phyloP scores from a whole-genome alignment of 2,113 vertebrate species.

The Sander vitreus region DNA sequence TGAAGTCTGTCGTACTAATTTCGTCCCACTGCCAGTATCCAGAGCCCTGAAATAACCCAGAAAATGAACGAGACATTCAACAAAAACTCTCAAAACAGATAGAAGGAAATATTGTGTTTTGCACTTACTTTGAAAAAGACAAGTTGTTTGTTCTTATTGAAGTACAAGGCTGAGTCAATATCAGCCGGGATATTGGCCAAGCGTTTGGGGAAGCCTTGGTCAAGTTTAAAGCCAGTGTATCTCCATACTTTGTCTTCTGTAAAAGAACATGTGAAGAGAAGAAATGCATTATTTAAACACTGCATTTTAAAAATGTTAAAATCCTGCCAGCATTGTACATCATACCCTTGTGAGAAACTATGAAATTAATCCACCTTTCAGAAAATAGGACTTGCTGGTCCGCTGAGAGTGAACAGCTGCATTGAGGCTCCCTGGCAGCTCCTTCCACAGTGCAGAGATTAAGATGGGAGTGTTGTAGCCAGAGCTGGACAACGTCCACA shows the following conservation, averaged over 20 bases:
- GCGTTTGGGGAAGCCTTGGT: slow-evolving; percentile 85
- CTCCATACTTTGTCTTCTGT: slow-evolving; percentile 88
- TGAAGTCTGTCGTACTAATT: slow-evolving; percentile 76
- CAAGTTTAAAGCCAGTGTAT: slow-evolving; percentile 85
- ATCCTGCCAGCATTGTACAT: neutral
- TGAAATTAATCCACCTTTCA: slow-evolving; percentile 83
- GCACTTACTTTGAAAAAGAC: slow-evolving; percentile 87
- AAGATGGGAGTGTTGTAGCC: slow-evolving; percentile 78
- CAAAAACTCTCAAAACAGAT: too few relatives aligned
- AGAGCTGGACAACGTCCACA: slow-evolving; percentile 87
- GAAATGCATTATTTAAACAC: neutral
- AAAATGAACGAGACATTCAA: neutral
- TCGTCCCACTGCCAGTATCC: slow-evolving; percentile 90
- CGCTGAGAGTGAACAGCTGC: slow-evolving; percentile 89
- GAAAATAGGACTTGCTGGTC: slow-evolving; percentile 87
- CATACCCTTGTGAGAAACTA: neutral
- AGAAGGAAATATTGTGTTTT: neutral
- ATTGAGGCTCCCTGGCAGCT: slow-evolving; percentile 85
- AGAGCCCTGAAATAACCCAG: slow-evolving; percentile 63
- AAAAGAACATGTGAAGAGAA: slow-evolving; percentile 1
- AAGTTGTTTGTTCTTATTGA: slow-evolving; percentile 82
- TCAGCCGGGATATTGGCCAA: slow-evolving; percentile 82
- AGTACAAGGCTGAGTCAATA: slow-evolving; percentile 87
- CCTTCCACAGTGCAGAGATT: slow-evolving; percentile 86
- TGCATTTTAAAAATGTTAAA: neutral